Base-by-base conservation (phyloP, 2,113 vertebrate genomes). In the Riparia riparia region DNA sequence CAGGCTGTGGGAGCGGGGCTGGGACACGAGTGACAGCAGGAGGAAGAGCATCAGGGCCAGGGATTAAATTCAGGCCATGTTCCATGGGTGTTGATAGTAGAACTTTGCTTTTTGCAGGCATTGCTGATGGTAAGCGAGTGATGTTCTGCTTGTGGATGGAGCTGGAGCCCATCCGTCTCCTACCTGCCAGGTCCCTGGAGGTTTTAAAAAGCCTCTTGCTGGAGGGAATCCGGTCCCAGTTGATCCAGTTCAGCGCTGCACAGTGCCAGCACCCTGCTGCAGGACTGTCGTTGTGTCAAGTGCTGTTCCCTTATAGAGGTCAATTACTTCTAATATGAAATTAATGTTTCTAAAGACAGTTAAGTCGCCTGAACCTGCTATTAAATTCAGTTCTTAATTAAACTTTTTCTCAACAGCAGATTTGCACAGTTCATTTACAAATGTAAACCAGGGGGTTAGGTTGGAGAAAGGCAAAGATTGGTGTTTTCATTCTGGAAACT, bases 321-420 rank as follows among this genome's bases (percentile, higher is more conserved):
- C 92, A 93, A 45, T 94, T 89, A 74, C 37, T 90, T 91, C 26
- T 41, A 54, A 56, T 44, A 69, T 39, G 69, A 65, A 82, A 64
- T 93, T 41, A 90, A 54, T 3, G 4, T 81, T 42, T 74, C 78
- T 74, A 6, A 81, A 85, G 53, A 37, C 73, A 42, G 74, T 78
- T 61, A 74, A 76, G 54, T 65, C 2, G 3, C 39, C 24, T 26
- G 66, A 95, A 79, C 68, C 64, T 73, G 53, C 65, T 74, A 19
- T 86, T 94, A 78, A 66, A 58, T 78, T 49, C 34, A 21, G 4
- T 69, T 93, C 50, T 76, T 88, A 90, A 90, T 93, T 74, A 89
- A 81, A 39, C 6, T 53, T 90, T 54, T 87, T 31, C 57, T 60
- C 63, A 60, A 37, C 37, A 65, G 72, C 64, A 60, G 66, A 34